Conservation (phyloP, 1,140 invertebrate species). For the Papilio xuthus region DNA sequence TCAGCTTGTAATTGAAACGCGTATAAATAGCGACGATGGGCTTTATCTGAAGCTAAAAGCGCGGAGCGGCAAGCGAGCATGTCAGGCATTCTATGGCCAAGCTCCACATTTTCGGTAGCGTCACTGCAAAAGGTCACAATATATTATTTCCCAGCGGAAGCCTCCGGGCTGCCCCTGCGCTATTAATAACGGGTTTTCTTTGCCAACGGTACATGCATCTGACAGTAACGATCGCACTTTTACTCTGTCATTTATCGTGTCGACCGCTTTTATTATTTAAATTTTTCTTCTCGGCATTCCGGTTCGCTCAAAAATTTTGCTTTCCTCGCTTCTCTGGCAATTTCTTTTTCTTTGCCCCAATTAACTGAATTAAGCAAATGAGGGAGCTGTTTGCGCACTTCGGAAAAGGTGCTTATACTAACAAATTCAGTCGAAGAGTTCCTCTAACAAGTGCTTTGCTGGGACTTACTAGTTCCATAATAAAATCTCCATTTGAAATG, state of each 20-base stretch:
- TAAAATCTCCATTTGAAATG: constrained; percentile 28
- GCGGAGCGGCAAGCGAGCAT: constrained; percentile 24
- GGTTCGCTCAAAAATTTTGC: constrained; percentile 26
- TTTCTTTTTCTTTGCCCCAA: constrained; percentile 37
- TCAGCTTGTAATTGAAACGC: constrained; percentile 23
- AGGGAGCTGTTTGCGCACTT: constrained; percentile 36
- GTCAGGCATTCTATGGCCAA: constrained; percentile 40
- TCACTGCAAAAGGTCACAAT: constrained; percentile 60
- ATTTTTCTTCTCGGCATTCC: constrained; percentile 32
- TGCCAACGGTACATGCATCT: constrained; percentile 67
- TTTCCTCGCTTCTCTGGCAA: constrained; percentile 26
- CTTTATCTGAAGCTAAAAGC: constrained; percentile 16
- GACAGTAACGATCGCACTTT: constrained; percentile 74
- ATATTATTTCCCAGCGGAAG: constrained; percentile 64
- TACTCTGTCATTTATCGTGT: constrained; percentile 67
- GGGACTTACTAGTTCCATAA: constrained; percentile 26
- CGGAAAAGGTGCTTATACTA: constrained; percentile 38
- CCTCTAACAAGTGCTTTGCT: constrained; percentile 34
- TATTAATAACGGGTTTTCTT: constrained; percentile 74
- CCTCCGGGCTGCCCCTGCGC: constrained; percentile 54
- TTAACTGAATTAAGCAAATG: constrained; percentile 38
- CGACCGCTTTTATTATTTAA: constrained; percentile 53
- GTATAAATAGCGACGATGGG: neutral
- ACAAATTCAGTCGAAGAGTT: constrained; percentile 38
- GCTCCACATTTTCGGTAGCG: constrained; percentile 50